Percentiles rank a stretch among this genome's conserved stretches.
phyloP scores from a whole-genome alignment of 2,888 invertebrate species.

The Oxytorus armatus region DNA sequence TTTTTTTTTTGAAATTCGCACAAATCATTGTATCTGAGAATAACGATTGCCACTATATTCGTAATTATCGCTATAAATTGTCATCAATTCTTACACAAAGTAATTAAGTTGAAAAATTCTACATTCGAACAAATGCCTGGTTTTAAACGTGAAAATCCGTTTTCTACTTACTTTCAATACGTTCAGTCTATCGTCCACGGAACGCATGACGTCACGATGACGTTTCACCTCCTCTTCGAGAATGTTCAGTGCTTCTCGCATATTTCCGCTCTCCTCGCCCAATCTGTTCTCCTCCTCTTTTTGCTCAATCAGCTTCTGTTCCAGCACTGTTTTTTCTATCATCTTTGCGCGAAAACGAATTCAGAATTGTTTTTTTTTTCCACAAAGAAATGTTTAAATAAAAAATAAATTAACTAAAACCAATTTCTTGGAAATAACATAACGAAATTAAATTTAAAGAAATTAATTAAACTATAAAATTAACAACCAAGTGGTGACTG shows the following conservation, averaged over 20 bases:
- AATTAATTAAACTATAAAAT: no score
- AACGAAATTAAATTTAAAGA: no score
- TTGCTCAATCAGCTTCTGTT: slow-evolving; percentile 75
- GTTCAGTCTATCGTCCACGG: slow-evolving; percentile 72
- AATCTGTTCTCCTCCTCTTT: slow-evolving; percentile 75
- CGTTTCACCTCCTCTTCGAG: slow-evolving; percentile 80
- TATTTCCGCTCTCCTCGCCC: slow-evolving; percentile 78
- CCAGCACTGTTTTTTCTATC: slow-evolving; percentile 84
- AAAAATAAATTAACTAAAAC: not conserved
- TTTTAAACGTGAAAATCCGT: not conserved
- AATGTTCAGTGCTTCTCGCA: slow-evolving; percentile 83
- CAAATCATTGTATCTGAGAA: no score
- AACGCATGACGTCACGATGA: slow-evolving; percentile 70
- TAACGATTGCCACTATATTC: no score
- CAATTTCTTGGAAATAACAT: no score
- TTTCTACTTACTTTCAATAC: slow-evolving; percentile 73
- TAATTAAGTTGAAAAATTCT: slow-evolving; percentile 5
- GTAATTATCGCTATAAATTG: no score
- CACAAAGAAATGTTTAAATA: not conserved
- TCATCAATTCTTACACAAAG: no score
- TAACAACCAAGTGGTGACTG: not conserved
- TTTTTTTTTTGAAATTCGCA: no score
- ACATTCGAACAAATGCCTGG: not conserved
- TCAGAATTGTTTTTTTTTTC: not conserved
- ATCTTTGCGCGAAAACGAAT: slow-evolving; percentile 70